Base-by-base conservation (phyloP, 2,113 vertebrate genomes). In the Sakesphorus luctuosus region DNA sequence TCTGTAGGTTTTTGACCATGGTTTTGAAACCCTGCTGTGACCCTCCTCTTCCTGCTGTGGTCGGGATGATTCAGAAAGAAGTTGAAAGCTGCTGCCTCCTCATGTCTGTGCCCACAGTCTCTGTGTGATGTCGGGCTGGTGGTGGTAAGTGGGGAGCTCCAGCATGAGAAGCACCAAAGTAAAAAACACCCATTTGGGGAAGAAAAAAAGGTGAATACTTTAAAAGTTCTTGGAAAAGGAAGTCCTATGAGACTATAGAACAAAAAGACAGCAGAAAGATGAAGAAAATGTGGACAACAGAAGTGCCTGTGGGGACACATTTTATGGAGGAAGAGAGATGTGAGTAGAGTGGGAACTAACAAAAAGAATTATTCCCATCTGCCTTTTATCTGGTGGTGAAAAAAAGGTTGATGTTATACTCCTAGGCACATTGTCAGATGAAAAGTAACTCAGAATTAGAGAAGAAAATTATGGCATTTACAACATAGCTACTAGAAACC, bases 381-480 rank as follows among this genome's bases (percentile, higher is more conserved):
- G 74, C 53, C 59, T 93, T 85, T 95, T 82, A 79, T 66, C 58
- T 85, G 46, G 18, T 85, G 50, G 31, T 40, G 84, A 74, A 94
- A 62, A 82, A 93, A 87, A 63, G 24, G 19, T 69, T 11, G 1
- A 25, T 58, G 44, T 36, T 38, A 33, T 36, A 79, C 62, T 88
- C 79, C 53, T 52, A 84, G 66, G 31, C 40, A 35, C 62, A 43
- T 62, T 95, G 50, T 93, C 82, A 93, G 55, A 84, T 10, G 5
- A 90, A 97, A 90, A 92, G 58, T 69, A 79, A 36, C 76, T 76
- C 19, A 67, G 56, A 91, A 89, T 56, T 61, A 55, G 47, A 67
- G 71, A 8, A 68, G 66, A 84, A 90, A 90, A 92, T n/a, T 28
- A 63, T 75, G 76, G 50, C 71, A 90, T 88, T 93, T 93, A 93